Evolutionary conservation across 64 coral and sea anemone species (phyloP).

Genomic region (Stichodactyla helianthus): DNA sequence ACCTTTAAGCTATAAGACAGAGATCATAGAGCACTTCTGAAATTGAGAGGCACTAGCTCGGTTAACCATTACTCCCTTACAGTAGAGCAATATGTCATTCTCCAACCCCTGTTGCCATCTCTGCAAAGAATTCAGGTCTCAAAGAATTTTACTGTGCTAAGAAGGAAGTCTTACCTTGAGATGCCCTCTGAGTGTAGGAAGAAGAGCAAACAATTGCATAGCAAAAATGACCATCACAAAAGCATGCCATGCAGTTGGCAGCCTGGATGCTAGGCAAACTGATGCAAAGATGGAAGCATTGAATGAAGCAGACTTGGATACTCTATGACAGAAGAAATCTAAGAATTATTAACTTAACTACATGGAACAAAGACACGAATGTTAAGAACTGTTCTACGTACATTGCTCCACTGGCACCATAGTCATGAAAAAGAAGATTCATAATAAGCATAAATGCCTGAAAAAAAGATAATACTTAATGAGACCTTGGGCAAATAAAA

Average conservation of each 20-base stretch:
- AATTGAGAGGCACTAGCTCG: too few species aligned
- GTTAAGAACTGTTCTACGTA: conserved; percentile 20
- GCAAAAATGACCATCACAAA: conserved; percentile 84
- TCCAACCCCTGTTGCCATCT: too few species aligned
- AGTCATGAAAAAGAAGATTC: conserved; percentile 91
- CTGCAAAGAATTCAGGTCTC: neutral
- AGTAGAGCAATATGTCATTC: too few species aligned
- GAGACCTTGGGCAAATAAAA: neutral
- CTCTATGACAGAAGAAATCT: conserved; percentile 36
- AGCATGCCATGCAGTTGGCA: conserved; percentile 88
- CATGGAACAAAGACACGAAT: too few species aligned
- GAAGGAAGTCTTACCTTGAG: conserved; percentile 60
- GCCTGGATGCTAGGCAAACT: conserved; percentile 87
- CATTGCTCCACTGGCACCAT: conserved; percentile 88
- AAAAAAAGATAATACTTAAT: neutral
- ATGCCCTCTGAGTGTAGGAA: conserved; percentile 77
- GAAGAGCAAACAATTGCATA: conserved; percentile 89
- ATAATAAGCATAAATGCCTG: conserved; percentile 89
- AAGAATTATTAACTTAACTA: too few species aligned
- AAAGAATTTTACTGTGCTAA: too few species aligned
- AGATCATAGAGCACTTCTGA: too few species aligned
- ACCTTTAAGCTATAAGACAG: too few species aligned
- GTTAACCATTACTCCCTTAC: too few species aligned
- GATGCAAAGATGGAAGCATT: conserved; percentile 91
- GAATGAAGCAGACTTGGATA: conserved; percentile 78